phyloP scores from a whole-genome alignment of 2,113 vertebrate species.

The Lepus europaeus region DNA sequence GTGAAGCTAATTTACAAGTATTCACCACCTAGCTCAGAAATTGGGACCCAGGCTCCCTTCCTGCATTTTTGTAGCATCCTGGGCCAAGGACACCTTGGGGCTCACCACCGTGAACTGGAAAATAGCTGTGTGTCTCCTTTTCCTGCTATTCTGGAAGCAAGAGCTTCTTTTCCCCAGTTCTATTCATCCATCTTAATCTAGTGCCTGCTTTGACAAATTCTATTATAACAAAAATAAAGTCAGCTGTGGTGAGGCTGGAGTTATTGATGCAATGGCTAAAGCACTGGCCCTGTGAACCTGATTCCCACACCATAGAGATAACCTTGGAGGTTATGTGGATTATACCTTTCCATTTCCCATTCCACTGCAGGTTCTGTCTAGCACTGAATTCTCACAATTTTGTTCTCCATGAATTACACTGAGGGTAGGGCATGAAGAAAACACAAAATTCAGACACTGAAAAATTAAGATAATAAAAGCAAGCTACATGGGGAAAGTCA shows the following conservation, averaged over 20 bases:
- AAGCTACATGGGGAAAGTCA: constrained; percentile 67
- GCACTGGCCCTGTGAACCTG: background rate
- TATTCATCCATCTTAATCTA: background rate
- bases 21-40: background rate
- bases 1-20: background rate
- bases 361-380: background rate
- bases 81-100: accelerated
- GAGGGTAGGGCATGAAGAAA: constrained; percentile 8
- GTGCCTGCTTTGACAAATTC: background rate
- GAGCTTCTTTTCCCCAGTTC: background rate
- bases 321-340: no score
- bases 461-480: constrained; percentile 77
- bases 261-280: background rate
- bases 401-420: background rate
- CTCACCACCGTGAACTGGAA: background rate
- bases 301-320: background rate
- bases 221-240: background rate
- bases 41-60: background rate
- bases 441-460: constrained; percentile 57
- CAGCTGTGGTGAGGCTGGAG: background rate
- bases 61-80: background rate
- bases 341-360: background rate
- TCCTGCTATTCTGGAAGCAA: background rate
- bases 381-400: background rate
- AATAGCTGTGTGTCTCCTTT: background rate